Conservation (phyloP, 1,140 invertebrate species). For the Diabrotica undecimpunctata region DNA sequence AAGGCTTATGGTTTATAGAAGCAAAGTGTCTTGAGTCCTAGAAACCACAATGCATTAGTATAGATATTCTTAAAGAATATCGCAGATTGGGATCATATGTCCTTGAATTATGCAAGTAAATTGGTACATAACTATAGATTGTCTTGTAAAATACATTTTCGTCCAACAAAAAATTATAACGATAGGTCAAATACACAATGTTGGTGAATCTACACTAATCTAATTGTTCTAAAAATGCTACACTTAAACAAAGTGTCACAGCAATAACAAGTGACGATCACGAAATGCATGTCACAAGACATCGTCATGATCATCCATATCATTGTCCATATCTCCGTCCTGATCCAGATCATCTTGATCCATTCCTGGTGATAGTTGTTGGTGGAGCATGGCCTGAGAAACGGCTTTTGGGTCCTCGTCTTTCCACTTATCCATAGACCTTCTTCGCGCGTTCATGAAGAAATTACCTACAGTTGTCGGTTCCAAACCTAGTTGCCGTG, state of each 20-base stretch:
- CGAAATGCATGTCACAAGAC: slow-evolving; percentile 54
- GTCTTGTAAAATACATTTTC: slow-evolving; percentile 13
- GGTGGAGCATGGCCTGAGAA: slow-evolving; percentile 36
- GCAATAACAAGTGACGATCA: slow-evolving; percentile 47
- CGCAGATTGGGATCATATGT: too few species aligned
- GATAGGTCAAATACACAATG: slow-evolving; percentile 37
- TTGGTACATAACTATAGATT: neutral
- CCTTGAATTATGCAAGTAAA: too few species aligned
- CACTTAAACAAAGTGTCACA: slow-evolving; percentile 44
- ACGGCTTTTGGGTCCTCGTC: slow-evolving; percentile 72
- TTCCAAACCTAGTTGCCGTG: slow-evolving; percentile 93
- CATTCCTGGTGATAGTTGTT: slow-evolving; percentile 50
- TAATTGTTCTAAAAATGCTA: slow-evolving; percentile 35
- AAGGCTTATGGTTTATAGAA: too few species aligned
- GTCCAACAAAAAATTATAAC: neutral
- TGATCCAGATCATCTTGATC: slow-evolving; percentile 49
- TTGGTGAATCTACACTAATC: slow-evolving; percentile 39
- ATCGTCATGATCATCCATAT: slow-evolving; percentile 47
- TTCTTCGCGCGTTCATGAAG: slow-evolving; percentile 98
- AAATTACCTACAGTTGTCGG: slow-evolving; percentile 99
- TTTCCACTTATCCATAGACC: slow-evolving; percentile 99
- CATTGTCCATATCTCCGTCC: slow-evolving; percentile 48
- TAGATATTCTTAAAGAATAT: too few species aligned
- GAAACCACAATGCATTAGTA: too few species aligned
- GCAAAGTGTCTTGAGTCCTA: too few species aligned